A percentile compares a stretch with the other conserved stretches of the same genome.
Conservation (phyloP, 2,113 vertebrate genomes). For the Hirundichthys speculiger region DNA sequence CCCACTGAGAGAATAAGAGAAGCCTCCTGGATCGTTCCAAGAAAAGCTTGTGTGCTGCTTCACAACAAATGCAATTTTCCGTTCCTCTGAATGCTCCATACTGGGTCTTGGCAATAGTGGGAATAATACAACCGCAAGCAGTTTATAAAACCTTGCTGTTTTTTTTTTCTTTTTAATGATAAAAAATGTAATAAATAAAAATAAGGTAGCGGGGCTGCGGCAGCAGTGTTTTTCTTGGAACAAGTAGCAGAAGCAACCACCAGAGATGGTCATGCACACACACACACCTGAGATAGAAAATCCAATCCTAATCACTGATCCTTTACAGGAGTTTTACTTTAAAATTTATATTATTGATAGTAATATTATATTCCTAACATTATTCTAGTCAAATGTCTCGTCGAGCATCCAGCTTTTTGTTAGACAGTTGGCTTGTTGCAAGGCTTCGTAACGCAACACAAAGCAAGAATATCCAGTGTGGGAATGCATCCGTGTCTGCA, state of each 20-base stretch:
- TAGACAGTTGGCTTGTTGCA: conserved; percentile 6
- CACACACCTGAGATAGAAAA: conserved; percentile 22
- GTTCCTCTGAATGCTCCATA: conserved; percentile 28
- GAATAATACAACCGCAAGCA: neutral
- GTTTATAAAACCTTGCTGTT: neutral
- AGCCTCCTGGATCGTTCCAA: conserved; percentile 24
- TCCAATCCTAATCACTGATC: neutral
- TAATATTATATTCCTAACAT: conserved; percentile 53
- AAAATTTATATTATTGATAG: conserved; percentile 39
- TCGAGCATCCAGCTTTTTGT: conserved; percentile 14
- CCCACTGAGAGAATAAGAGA: conserved; percentile 16
- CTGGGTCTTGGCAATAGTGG: no score
- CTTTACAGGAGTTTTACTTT: conserved; percentile 1
- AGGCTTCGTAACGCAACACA: neutral
- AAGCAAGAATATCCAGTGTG: neutral
- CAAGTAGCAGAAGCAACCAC: no score
- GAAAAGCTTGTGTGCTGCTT: neutral
- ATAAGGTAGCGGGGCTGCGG: no score
- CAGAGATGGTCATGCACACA: no score
- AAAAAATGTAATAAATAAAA: no score
- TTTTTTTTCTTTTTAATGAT: no score
- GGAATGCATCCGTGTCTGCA: neutral
- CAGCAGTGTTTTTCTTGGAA: no score
- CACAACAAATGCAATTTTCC: conserved; percentile 41
- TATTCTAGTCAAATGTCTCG: conserved; percentile 22